Evolutionary conservation across 37 sponge, comb jelly and placozoan genomes (phyloP).

Genomic region (Beroe forskalii): DNA sequence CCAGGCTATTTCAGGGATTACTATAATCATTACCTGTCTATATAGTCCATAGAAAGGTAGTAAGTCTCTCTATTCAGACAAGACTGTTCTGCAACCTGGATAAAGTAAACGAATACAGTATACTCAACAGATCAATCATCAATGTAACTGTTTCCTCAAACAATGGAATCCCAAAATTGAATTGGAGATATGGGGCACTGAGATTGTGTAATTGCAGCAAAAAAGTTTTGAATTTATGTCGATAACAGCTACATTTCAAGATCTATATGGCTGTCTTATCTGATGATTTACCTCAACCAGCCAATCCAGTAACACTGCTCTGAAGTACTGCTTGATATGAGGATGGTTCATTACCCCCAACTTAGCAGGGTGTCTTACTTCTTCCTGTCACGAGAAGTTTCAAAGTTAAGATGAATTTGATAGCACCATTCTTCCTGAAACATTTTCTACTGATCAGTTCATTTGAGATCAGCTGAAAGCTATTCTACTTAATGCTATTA

Average conservation of each 20-base stretch:
- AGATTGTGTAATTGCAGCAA: too few relatives aligned
- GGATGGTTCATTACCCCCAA: conserved; percentile 15
- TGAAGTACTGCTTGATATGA: background rate
- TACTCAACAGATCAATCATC: background rate
- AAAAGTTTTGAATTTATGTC: too few relatives aligned
- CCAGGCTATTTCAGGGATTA: too few relatives aligned
- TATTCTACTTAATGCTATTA: too few relatives aligned
- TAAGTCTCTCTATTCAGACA: conserved; percentile 33
- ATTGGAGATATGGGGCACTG: too few relatives aligned
- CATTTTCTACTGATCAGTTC: too few relatives aligned
- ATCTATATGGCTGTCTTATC: too few relatives aligned
- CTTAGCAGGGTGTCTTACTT: background rate
- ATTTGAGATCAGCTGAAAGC: too few relatives aligned
- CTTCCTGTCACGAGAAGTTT: too few relatives aligned
- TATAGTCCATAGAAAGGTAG: conserved; percentile 60
- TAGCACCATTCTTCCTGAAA: too few relatives aligned
- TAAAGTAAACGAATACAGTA: background rate
- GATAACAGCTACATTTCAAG: background rate
- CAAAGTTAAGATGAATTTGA: too few relatives aligned
- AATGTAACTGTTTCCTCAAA: background rate
- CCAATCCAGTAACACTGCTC: conserved; percentile 20
- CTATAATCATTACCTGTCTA: conserved; percentile 49
- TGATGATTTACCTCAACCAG: conserved; percentile 5
- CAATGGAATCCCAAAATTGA: too few relatives aligned
- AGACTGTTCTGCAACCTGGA: background rate